phyloP scores from a whole-genome alignment of 2,888 invertebrate species.

The Tetragnatha montana region DNA sequence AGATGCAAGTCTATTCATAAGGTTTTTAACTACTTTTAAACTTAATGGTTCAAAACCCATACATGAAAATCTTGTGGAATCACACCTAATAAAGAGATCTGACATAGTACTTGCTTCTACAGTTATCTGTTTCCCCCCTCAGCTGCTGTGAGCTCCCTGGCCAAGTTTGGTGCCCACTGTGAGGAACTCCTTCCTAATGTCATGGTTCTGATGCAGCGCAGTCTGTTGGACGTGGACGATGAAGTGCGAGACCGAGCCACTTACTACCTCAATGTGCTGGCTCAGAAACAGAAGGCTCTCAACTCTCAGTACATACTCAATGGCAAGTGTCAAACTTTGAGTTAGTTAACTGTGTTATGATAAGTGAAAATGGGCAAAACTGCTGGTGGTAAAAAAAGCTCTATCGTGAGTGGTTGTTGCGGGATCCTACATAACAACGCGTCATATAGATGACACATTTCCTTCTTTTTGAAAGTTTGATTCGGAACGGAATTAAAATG shows the following conservation, averaged over 20 bases:
- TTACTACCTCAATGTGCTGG: constrained; percentile 91
- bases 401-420: no score
- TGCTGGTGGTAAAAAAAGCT: no score
- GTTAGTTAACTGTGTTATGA: not conserved
- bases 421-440: no score
- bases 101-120: not conserved
- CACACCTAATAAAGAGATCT: not conserved
- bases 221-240: constrained; percentile 97
- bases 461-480: no score
- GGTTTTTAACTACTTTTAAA: no score
- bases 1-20: no score
- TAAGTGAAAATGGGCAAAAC: no score
- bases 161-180: constrained; percentile 97
- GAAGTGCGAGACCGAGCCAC: constrained; percentile 98
- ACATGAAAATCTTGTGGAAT: not conserved
- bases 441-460: not conserved
- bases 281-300: constrained; percentile 80
- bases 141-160: constrained; percentile 97
- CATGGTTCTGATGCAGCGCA: constrained; percentile 85
- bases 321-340: constrained; percentile 66
- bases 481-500: no score
- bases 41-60: no score
- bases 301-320: constrained; percentile 84
- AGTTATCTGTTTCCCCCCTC: constrained; percentile 29
- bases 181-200: constrained; percentile 92